Base-by-base conservation (phyloP, 2,113 vertebrate genomes). In the Piprites chloris region DNA sequence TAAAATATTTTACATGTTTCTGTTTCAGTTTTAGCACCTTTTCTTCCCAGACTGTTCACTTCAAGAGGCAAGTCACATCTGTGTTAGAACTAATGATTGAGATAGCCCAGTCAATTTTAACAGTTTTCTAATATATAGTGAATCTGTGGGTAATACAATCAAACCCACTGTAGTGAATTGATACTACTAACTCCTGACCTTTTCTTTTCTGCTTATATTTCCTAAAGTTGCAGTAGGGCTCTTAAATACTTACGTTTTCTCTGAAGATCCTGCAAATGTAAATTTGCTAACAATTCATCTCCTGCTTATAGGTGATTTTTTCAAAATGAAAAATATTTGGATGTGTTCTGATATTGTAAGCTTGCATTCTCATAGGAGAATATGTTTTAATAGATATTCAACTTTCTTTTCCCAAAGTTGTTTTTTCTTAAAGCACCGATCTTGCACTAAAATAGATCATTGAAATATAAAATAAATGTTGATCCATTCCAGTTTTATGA, bases 21-120 rank as follows among this genome's bases (percentile, higher is more conserved):
- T 97, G 59, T 98, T 98, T 99, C 95, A 96, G 97, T 99, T 98
- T 97, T 98, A 99, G 98, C 97, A 96, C 96, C 97, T 98, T 99
- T 99, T 96, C 98, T 98, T 97, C 98, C 98, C 58, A 98, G 98
- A 96, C 97, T 99, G 98, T 98, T 99, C 98, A 98, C 98, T 96
- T 99, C 98, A 97, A 99, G 98, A 99, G 98, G 99, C 99, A 99
- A 99, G 99, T 98, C 95, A 97, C 90, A 87, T 94, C 76, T 97
- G 85, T 96, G 44, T 97, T 91, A 94, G 90, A 97, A 96, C 92
- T 97, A 97, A 97, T 93, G 65, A 95, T 16, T 96, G 76, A 85
- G 65, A 83, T 96, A 94, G 84, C 53, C 78, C 79, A 82, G 49
- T 92, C 39, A 85, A 79, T 91, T 95, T 47, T 97, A 96, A 87